These are phyloP conservation scores for Diarsia mendica DNA, from an alignment of 2,888 invertebrate genomes.

Conservation along the genomic window DNA sequence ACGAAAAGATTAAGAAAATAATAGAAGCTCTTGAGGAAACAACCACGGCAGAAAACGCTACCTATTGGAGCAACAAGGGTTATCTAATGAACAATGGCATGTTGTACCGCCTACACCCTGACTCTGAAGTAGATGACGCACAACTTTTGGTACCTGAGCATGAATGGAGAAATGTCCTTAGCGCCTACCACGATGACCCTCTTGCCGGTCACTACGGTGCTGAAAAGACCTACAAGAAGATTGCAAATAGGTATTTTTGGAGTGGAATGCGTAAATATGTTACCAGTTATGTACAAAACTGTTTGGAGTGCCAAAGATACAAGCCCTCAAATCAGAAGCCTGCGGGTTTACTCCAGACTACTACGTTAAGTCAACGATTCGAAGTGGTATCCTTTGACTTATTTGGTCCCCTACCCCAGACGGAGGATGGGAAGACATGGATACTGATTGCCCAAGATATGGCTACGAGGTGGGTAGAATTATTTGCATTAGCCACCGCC, in stretches of 20 bases:
- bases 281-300: slow-evolving; percentile 57
- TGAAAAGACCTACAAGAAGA: slow-evolving; percentile 1
- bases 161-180: neutral
- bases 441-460: slow-evolving; percentile 60
- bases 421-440: slow-evolving; percentile 42
- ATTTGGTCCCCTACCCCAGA: slow-evolving; percentile 64
- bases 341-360: slow-evolving; percentile 70
- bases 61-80: too few species aligned
- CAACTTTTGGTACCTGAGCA: neutral
- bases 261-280: slow-evolving; percentile 67
- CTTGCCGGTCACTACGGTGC: neutral
- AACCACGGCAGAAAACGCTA: too few species aligned
- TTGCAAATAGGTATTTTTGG: neutral
- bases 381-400: slow-evolving; percentile 71
- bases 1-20: too few species aligned
- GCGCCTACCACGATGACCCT: slow-evolving; percentile 29
- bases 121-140: too few species aligned
- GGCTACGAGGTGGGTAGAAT: slow-evolving; percentile 52
- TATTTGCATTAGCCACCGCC: slow-evolving; percentile 10
- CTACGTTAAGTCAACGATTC: slow-evolving; percentile 56
- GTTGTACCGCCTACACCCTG: too few species aligned
- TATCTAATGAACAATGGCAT: too few species aligned
- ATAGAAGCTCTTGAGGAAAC: too few species aligned
- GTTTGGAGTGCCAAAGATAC: slow-evolving; percentile 70
- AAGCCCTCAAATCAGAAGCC: slow-evolving; percentile 72